Evolutionary conservation across 2,797 vertebrate species (phyloP), one percentile per base, ranked within the genome.

Genomic region (Discoglossus pictus): DNA sequence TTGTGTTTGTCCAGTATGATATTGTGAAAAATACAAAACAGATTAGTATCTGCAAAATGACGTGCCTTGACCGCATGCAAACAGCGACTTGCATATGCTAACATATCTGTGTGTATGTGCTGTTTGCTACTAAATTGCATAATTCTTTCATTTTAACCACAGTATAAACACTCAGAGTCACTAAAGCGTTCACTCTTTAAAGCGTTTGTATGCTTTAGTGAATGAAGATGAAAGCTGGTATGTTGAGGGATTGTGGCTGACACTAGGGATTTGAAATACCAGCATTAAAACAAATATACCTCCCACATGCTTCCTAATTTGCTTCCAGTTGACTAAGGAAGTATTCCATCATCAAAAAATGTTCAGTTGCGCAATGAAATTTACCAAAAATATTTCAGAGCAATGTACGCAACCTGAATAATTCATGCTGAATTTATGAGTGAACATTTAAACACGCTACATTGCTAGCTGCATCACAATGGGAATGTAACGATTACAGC

Each of bases 281-380:
- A 47, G 24, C 31, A 62, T n/a, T 54, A 31, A 43, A 64, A 64
- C 38, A 53, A 53, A 39, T 24, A 18, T 11, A 20, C 51, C 20
- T 25, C 21, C 25, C 27, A 40, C 34, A 40, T 66, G 16, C 12
- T 23, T 40, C 36, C 35, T 25, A 2, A 10, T 7, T 23, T 39
- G 2, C 10, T 58, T 66, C 52, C 3, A 35, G 11, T 9, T 47
- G 17, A 46, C 51, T 64, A 24, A 7, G 8, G 27, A 31, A 31
- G 8, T 31, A 31, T 31, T 31, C 27, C 4, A 8, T 31, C 27
- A 31, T 31, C 27, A 31, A 31, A 31, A 31, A 31, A 31, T 31
- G 27, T 31, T 31, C 8, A 31, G 8, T 31, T 31, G 27, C 8
- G 27, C 27, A 31, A 31, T 31, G 27, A 31, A n/a, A 4, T 31